phyloP scores from a whole-genome alignment of 2,888 invertebrate genomes.

The Dendrolimus pini region DNA sequence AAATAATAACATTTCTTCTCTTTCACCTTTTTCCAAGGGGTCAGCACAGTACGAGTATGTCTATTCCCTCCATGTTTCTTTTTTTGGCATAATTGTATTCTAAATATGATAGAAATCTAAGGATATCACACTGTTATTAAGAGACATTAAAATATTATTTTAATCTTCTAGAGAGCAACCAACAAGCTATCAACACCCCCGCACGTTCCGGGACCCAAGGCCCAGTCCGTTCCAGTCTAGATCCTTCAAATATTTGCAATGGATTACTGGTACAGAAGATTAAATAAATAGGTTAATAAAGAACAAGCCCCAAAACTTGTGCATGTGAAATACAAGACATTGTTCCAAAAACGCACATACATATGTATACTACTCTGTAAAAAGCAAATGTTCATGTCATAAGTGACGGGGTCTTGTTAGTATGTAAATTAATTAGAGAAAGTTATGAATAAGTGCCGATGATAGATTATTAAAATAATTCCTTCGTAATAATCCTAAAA shows the following conservation, averaged over 20 bases:
- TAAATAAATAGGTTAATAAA: constrained; percentile 22
- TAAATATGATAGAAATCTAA: neutral
- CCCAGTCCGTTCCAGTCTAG: constrained; percentile 69
- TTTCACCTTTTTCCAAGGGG: too few relatives aligned
- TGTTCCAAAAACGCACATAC: too few relatives aligned
- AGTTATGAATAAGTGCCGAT: constrained; percentile 12
- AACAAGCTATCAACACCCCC: constrained; percentile 44
- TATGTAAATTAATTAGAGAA: constrained; percentile 12
- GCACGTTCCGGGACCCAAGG: constrained; percentile 45
- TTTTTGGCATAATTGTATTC: neutral
- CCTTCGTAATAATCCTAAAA: constrained; percentile 38
- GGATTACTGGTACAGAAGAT: constrained; percentile 73
- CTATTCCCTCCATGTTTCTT: too few relatives aligned
- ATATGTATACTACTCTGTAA: too few relatives aligned
- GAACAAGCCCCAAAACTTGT: too few relatives aligned
- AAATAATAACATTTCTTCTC: too few relatives aligned
- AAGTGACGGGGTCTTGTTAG: constrained; percentile 8
- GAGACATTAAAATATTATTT: neutral
- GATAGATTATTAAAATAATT: constrained; percentile 12
- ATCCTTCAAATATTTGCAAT: constrained; percentile 72
- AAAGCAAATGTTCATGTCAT: too few relatives aligned
- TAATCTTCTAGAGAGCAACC: constrained; percentile 64
- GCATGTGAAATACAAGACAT: too few relatives aligned
- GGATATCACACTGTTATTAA: neutral
- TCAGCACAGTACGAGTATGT: too few relatives aligned